Base-by-base conservation (phyloP, 2,888 invertebrate genomes). In the Ephialtes manifestator region DNA sequence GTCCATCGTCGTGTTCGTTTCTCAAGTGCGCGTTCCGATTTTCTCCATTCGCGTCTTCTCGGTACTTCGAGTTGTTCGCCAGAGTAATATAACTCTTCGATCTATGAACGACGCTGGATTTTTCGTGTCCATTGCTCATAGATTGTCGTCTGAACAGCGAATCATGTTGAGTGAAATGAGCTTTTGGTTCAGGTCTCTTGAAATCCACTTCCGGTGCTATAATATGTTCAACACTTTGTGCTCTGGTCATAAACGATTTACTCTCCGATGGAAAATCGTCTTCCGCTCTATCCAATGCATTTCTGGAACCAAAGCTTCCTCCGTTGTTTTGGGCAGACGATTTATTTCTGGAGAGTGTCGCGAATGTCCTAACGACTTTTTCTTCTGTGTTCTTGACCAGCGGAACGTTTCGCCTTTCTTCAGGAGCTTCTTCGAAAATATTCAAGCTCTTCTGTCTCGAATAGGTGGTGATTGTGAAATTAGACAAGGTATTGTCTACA, bases 401-500 rank as follows among this genome's bases (percentile, higher is more conserved):
- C 28, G 81, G 24, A 46, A 60, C 68, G 7, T 39, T 67, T 10
- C 71, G 65, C 68, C 67, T 84, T n/a, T 86, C 84, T 3, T 88
- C 84, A 4, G 83, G 71, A 4, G 89, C 84, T 0, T 92, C 91
- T 3, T 91, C 91, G 70, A 92, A 94, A 60, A 94, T 93, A 55
- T 93, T 91, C n/a, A 93, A 55, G 70, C 86, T 92, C 75, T 93
- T 93, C 58, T 90, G 92, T 13, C 90, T 88, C 13, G 92, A 86
- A 58, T 94, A 94, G 0, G 94, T 94, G 0, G 94, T 93, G 18
- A 94, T 93, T 2, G 90, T 93, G 74, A 94, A 94, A 79, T 94
- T 94, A 0, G 93, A 90, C 58, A 94, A 53, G 0, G 92, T 92
- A 43, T 93, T 94, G 58, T 93, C 93, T 0, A 91, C 87, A 0